A percentile compares a stretch with the other conserved stretches of the same genome.
Conservation (phyloP, 1,140 invertebrate genomes). For the Acromyrmex charruanus region DNA sequence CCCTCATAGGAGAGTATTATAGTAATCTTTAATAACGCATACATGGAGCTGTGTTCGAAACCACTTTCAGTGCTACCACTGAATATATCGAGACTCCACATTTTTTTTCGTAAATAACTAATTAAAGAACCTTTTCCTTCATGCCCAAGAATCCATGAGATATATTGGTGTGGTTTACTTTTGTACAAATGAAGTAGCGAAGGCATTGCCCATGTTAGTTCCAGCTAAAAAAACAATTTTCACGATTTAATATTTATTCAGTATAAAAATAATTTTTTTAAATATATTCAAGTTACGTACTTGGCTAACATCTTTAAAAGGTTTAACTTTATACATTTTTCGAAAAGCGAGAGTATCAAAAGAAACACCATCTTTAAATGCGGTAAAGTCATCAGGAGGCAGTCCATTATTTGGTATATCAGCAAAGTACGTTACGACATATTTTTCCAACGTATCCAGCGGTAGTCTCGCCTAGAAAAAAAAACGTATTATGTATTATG, state of each 20-base stretch:
- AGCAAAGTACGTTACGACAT: slow-evolving; percentile 89
- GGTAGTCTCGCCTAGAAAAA: slow-evolving; percentile 90
- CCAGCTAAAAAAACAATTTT: slow-evolving; percentile 86
- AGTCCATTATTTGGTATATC: slow-evolving; percentile 89
- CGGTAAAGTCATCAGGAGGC: slow-evolving; percentile 88
- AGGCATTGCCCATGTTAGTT: slow-evolving; percentile 94
- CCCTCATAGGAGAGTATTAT: slow-evolving; percentile 94
- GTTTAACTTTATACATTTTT: slow-evolving; percentile 92
- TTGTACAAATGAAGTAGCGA: slow-evolving; percentile 91
- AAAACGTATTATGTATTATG: not conserved
- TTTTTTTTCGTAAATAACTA: slow-evolving; percentile 93
- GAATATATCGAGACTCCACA: slow-evolving; percentile 94
- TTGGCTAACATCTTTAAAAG: slow-evolving; percentile 91
- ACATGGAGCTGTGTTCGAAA: slow-evolving; percentile 92
- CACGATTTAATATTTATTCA: slow-evolving; percentile 15
- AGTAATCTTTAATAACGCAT: slow-evolving; percentile 91
- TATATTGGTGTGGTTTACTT: slow-evolving; percentile 92
- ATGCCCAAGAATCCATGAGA: slow-evolving; percentile 94
- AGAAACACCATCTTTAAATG: slow-evolving; percentile 84
- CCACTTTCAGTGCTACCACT: slow-evolving; percentile 92
- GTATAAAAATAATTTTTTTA: not conserved
- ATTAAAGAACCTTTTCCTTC: slow-evolving; percentile 95
- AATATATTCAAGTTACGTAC: slow-evolving; percentile 78
- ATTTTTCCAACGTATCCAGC: slow-evolving; percentile 91
- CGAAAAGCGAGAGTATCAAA: slow-evolving; percentile 90